Evolutionary conservation across 2,797 vertebrate species (phyloP).

Genomic region (Gallinago stenura): DNA sequence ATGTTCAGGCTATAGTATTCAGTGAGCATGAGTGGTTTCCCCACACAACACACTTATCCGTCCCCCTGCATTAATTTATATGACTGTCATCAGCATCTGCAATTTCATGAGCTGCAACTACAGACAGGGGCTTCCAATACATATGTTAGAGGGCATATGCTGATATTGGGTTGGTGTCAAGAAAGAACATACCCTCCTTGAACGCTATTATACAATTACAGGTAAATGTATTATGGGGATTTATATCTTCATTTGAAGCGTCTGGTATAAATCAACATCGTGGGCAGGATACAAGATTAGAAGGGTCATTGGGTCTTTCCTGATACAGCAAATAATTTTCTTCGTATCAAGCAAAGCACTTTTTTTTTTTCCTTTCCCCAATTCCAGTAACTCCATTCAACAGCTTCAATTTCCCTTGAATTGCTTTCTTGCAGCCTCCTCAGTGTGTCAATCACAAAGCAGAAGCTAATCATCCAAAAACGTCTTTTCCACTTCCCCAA

Average conservation of each 20-base stretch:
- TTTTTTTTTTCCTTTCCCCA: background rate
- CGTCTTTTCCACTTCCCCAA: conserved; percentile 19
- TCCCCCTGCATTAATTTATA: background rate
- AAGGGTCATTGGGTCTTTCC: conserved; percentile 57
- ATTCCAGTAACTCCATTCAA: conserved; percentile 64
- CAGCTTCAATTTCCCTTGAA: conserved; percentile 47
- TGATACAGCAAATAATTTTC: conserved; percentile 53
- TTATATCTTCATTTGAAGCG: conserved; percentile 44
- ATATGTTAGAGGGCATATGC: background rate
- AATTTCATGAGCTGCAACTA: conserved; percentile 1
- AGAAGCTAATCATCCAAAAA: conserved; percentile 49
- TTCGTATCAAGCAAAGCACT: background rate
- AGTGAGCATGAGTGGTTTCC: background rate
- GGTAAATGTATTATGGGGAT: conserved; percentile 9
- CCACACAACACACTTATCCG: background rate
- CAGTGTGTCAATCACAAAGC: conserved; percentile 47
- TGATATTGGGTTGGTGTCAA: conserved; percentile 23
- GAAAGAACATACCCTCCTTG: conserved; percentile 31
- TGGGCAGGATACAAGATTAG: conserved; percentile 60
- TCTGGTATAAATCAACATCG: conserved; percentile 63
- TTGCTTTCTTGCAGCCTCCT: conserved; percentile 30
- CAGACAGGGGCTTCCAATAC: background rate
- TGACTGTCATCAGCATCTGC: background rate
- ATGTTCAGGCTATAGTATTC: background rate
- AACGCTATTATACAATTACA: conserved; percentile 51